Base-by-base conservation (phyloP, 2,797 vertebrate species). In the Rhinogobio ventralis region DNA sequence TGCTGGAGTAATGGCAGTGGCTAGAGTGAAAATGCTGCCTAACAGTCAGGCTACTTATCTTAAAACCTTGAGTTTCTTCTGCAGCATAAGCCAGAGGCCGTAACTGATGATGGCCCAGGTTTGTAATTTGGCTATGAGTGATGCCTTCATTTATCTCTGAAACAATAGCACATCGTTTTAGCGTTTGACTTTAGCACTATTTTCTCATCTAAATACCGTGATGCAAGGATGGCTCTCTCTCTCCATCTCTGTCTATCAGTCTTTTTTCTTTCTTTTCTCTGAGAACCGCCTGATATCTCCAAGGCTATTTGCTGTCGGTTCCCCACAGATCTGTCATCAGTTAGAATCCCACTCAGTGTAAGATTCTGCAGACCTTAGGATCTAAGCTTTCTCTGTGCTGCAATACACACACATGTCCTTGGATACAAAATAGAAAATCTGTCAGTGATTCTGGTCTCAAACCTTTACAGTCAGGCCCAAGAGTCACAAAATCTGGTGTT, bases 101-200 rank as follows among this genome's bases (percentile, higher is more conserved):
- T 88, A 87, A 90, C 86, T 87, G 86, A 73, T 69, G 89, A 91
- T 45, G 77, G n/a, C 33, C 68, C 20, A 25, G 84, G 83, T 90
- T 90, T 88, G 91, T 91, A 90, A 91, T 93, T 92, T 90, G 88
- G 84, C 80, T 77, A 72, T 17, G 82, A 94, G 83, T 91, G 93
- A 94, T 93, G 90, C 90, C 90, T 93, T 93, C 87, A 92, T 93
- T 90, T 93, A 81, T 87, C 79, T 86, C 57, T 7, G 78, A 89
- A 88, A 92, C 91, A 91, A 90, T 67, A 67, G 87, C 73, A 82
- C 91, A 68, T 45, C 91, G 88, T 91, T 92, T 92, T 92, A 83
- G 79, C 87, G 68, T 87, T 7, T 68, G 39, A 85, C 67, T 49
- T 79, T 69, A 75, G 53, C 69, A 71, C 67, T 73, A 15, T 66